Percentiles rank a stretch among this genome's conserved stretches.
Conservation (phyloP, 2,888 invertebrate genomes). For the Ganaspis brasiliensis region DNA sequence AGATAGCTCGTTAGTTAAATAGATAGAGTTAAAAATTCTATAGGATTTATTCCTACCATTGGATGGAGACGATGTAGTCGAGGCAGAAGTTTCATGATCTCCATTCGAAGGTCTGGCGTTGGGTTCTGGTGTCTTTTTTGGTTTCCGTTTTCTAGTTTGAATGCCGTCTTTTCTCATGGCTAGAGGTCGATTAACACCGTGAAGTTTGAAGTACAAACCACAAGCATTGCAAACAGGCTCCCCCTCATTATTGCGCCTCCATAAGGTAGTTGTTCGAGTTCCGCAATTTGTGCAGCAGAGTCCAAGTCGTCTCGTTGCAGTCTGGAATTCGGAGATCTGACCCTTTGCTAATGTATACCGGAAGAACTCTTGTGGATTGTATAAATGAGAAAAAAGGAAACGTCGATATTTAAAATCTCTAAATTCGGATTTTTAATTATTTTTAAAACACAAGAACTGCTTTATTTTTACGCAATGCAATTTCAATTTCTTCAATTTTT, state of each 20-base stretch:
- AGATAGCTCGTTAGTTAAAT: too few relatives aligned
- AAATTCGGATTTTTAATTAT: neutral
- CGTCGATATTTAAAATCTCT: neutral
- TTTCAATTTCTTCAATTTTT: too few relatives aligned
- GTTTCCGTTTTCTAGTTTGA: constrained; percentile 97
- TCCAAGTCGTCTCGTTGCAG: constrained; percentile 92
- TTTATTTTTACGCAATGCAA: too few relatives aligned
- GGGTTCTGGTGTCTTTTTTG: constrained; percentile 87
- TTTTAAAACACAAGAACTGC: too few relatives aligned
- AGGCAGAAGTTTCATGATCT: constrained; percentile 73
- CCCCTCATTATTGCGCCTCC: constrained; percentile 98
- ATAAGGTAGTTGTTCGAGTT: constrained; percentile 98
- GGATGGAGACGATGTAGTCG: constrained; percentile 75
- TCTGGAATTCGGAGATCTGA: constrained; percentile 84
- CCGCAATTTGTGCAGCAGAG: constrained; percentile 98
- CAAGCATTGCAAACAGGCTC: constrained; percentile 99
- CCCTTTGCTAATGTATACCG: constrained; percentile 79
- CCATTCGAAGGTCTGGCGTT: constrained; percentile 71
- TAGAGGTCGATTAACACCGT: constrained; percentile 94
- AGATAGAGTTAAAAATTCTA: too few relatives aligned
- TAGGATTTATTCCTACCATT: constrained; percentile 71
- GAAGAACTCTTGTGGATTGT: constrained; percentile 47
- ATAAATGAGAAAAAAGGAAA: constrained; percentile 41
- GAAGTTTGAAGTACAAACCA: constrained; percentile 97
- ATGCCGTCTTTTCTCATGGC: constrained; percentile 99